Evolutionary conservation across 1,140 invertebrate genomes (phyloP).

Genomic region (Musca domestica): DNA sequence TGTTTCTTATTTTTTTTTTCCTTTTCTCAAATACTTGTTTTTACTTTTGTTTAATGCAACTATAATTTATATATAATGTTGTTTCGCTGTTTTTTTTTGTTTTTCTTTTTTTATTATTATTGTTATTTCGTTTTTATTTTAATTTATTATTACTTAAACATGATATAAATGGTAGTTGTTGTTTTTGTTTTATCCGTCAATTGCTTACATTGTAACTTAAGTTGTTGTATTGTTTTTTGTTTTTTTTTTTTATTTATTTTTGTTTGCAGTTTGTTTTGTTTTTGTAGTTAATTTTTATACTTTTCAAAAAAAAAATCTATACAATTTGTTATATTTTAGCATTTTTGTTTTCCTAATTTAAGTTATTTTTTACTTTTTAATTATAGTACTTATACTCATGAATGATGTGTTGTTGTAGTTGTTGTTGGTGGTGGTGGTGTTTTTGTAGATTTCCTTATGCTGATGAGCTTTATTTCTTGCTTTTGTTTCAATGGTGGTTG

Average conservation of each 20-base stretch:
- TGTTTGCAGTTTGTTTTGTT: background rate
- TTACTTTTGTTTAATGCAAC: background rate
- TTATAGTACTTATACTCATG: background rate
- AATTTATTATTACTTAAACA: slow-evolving; percentile 17
- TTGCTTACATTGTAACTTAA: slow-evolving; percentile 9
- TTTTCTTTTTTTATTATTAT: background rate
- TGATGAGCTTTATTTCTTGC: background rate
- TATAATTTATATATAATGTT: background rate
- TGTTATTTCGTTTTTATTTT: slow-evolving; percentile 2
- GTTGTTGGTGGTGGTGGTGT: background rate
- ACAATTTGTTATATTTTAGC: slow-evolving; percentile 1
- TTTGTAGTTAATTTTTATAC: background rate
- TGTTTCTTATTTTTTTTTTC: slow-evolving; percentile 6
- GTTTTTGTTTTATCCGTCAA: background rate
- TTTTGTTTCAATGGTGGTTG: background rate
- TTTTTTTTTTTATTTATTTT: background rate
- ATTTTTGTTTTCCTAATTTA: background rate
- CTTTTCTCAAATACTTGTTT: background rate
- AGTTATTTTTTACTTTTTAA: background rate
- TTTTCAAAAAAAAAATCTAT: slow-evolving; percentile 19
- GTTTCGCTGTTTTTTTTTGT: background rate
- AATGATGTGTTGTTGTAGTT: background rate
- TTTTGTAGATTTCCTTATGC: background rate
- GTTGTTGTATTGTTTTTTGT: background rate
- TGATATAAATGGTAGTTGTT: slow-evolving; percentile 3